Evolutionary conservation across 2,888 invertebrate genomes (phyloP).

Genomic region (Coecobrya sp.): DNA sequence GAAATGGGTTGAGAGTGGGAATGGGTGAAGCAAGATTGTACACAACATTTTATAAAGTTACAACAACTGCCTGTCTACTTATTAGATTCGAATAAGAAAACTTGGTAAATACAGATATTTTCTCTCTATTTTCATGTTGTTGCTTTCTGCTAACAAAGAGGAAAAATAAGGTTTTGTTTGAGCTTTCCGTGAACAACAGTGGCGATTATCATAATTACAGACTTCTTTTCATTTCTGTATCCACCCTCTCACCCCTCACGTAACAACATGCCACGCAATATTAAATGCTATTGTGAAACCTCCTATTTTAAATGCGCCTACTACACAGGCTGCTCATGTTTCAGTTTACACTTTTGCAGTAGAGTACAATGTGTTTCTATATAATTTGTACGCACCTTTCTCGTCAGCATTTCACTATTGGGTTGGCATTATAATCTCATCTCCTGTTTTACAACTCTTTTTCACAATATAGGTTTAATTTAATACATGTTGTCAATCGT

Average conservation of each 20-base stretch:
- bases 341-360: slow-evolving; percentile 11
- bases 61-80: background rate
- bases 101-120: slow-evolving; percentile 1
- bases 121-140: background rate
- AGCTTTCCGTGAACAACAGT: slow-evolving; percentile 42
- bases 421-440: background rate
- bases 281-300: background rate
- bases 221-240: slow-evolving; percentile 31
- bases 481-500: background rate
- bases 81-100: background rate
- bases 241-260: slow-evolving; percentile 67
- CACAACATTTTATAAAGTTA: too few species aligned
- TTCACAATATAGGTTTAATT: background rate
- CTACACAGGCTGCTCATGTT: background rate
- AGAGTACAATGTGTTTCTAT: background rate
- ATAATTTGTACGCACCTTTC: slow-evolving; percentile 29
- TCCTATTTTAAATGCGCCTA: background rate
- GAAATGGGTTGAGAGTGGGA: too few species aligned
- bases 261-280: slow-evolving; percentile 1
- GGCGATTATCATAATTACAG: slow-evolving; percentile 74
- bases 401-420: background rate
- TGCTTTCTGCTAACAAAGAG: background rate
- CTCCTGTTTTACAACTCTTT: background rate
- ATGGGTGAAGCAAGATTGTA: too few species aligned
- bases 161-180: slow-evolving; percentile 1